Percentiles rank a stretch among this genome's conserved stretches.
Conservation (phyloP, 2,113 vertebrate genomes). For the Peucedramus taeniatus region DNA sequence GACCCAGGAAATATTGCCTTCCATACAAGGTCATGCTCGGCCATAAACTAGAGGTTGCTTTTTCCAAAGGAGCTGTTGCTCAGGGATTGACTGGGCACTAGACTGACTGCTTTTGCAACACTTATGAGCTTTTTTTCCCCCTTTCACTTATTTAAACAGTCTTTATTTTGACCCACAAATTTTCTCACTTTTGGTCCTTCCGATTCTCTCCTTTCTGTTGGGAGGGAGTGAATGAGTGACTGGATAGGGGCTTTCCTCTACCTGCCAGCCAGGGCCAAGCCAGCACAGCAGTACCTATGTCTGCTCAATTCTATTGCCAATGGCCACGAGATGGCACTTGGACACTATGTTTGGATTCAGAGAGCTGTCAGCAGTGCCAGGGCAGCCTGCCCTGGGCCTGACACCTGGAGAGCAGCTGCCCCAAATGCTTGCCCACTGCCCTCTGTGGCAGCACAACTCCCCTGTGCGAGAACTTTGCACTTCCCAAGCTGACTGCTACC, state of each 20-base stretch:
- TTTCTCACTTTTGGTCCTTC: background rate
- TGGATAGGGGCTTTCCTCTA: background rate
- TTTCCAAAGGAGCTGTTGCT: background rate
- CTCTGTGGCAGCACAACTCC: background rate
- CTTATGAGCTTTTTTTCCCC: fast-evolving
- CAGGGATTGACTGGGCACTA: background rate
- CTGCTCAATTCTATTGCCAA: background rate
- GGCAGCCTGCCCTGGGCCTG: background rate
- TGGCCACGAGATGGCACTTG: constrained; percentile 65
- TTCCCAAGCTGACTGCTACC: background rate
- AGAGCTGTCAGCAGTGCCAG: background rate
- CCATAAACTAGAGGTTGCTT: background rate
- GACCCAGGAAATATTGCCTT: background rate
- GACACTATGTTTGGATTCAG: background rate
- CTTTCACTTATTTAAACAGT: background rate
- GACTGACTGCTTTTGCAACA: background rate
- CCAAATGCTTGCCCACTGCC: too few species aligned
- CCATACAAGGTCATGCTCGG: fast-evolving
- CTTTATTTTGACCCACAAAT: background rate
- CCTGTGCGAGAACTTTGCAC: background rate
- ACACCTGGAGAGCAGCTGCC: background rate
- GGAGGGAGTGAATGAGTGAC: fast-evolving
- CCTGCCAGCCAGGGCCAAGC: background rate
- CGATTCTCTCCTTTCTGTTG: background rate
- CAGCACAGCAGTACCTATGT: fast-evolving